Evolutionary conservation across 2,888 invertebrate species (phyloP).

Genomic region (Dryocosmus kuriphilus): DNA sequence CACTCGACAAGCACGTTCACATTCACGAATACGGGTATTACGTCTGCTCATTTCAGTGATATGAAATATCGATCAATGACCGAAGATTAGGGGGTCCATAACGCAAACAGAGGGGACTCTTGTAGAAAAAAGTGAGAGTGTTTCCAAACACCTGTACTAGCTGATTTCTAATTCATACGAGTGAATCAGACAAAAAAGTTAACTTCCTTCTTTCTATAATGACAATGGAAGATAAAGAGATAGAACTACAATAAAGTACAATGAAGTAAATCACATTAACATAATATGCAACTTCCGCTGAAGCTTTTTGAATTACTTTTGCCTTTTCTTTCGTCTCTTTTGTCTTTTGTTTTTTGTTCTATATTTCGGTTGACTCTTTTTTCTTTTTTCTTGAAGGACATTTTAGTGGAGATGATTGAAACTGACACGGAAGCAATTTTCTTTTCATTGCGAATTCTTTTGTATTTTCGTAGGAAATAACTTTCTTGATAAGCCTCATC

Average conservation of each 20-base stretch:
- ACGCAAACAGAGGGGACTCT: background rate
- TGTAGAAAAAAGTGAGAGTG: constrained; percentile 31
- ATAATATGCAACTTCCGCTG: background rate
- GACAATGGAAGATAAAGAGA: background rate
- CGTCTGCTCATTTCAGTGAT: constrained; percentile 52
- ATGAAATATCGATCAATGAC: constrained; percentile 52
- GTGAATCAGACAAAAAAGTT: constrained; percentile 12
- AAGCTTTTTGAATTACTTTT: background rate
- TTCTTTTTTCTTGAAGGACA: background rate
- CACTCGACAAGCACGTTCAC: constrained; percentile 58
- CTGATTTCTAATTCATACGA: constrained; percentile 16
- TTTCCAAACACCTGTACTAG: background rate
- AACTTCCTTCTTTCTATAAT: constrained; percentile 8
- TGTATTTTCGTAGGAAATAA: background rate
- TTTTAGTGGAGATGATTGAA: background rate
- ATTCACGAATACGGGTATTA: constrained; percentile 52
- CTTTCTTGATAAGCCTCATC: constrained; percentile 26
- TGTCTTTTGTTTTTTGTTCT: background rate
- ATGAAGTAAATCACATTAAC: background rate
- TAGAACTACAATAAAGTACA: background rate
- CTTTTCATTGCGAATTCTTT: background rate
- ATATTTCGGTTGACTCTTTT: background rate
- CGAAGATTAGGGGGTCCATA: constrained; percentile 45
- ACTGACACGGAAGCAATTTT: background rate
- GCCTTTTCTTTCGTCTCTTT: background rate